phyloP scores from a whole-genome alignment of 1,140 invertebrate genomes.

The Ephestia elutella region DNA sequence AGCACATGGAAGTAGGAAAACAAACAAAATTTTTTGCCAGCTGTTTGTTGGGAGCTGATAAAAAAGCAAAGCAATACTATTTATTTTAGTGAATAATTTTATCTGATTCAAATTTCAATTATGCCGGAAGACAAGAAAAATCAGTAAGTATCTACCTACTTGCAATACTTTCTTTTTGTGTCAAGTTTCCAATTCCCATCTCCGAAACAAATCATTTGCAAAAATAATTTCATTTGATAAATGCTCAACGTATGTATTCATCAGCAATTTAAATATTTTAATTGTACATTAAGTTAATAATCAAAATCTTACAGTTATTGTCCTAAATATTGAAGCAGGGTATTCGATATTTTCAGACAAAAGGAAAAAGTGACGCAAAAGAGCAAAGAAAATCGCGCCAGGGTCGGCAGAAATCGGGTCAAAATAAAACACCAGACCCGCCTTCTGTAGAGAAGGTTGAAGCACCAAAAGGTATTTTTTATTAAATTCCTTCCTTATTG shows the following conservation, averaged over 20 bases:
- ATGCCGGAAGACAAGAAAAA: conserved; percentile 37
- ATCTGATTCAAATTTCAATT: not conserved
- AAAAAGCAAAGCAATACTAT: no score
- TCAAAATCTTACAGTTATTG: conserved; percentile 8
- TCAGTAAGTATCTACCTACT: conserved; percentile 19
- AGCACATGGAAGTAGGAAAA: not conserved
- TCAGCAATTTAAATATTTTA: no score
- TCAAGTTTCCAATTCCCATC: no score
- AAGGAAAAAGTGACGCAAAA: conserved; percentile 51
- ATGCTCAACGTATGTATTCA: no score
- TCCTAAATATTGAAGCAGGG: no score
- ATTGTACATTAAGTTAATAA: no score
- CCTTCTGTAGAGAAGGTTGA: conserved; percentile 19
- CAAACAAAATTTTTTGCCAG: no score
- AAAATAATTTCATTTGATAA: no score
- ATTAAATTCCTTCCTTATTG: not conserved
- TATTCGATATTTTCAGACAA: conserved; percentile 41
- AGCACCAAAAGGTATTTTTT: conserved; percentile 23
- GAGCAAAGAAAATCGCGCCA: conserved; percentile 50
- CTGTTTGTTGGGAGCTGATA: no score
- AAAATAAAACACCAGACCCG: not conserved
- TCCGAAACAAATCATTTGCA: no score
- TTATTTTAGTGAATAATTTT: no score
- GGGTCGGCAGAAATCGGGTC: conserved; percentile 23
- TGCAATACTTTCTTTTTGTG: not conserved